phyloP scores from a whole-genome alignment of 2,113 vertebrate species.

The Saguinus imperator region DNA sequence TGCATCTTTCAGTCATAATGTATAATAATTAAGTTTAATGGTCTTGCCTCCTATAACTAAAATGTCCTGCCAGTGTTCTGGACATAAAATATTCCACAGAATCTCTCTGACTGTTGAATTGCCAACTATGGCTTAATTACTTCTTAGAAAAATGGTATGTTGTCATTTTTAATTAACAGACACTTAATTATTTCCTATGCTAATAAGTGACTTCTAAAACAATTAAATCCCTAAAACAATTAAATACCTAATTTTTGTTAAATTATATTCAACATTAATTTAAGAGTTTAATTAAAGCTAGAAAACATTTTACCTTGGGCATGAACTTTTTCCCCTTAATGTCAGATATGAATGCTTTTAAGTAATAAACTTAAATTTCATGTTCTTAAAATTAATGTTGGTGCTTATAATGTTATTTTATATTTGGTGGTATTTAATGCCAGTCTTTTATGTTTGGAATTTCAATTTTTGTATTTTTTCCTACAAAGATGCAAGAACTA shows the following conservation, averaged over 20 bases:
- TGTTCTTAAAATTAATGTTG: conserved; percentile 50
- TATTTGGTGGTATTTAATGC: conserved; percentile 4
- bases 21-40: background rate
- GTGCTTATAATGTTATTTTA: conserved; percentile 27
- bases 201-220: background rate
- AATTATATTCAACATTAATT: conserved; percentile 56
- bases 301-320: conserved; percentile 49
- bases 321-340: conserved; percentile 20
- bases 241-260: conserved; percentile 56
- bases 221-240: conserved; percentile 54
- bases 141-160: conserved; percentile 18
- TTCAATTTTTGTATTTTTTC: conserved; percentile 5
- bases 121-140: conserved; percentile 49
- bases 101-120: conserved; percentile 26
- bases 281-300: conserved; percentile 53
- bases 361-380: conserved; percentile 53
- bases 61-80: conserved; percentile 15
- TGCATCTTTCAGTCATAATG: background rate
- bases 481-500: background rate
- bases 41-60: background rate
- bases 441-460: conserved; percentile 12
- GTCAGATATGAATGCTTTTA: conserved; percentile 43
- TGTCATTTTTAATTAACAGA: conserved; percentile 60
- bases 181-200: conserved; percentile 20
- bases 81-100: conserved; percentile 23